Evolutionary conservation across 1,140 invertebrate genomes (phyloP).

Genomic region (Camponotus vicinus): DNA sequence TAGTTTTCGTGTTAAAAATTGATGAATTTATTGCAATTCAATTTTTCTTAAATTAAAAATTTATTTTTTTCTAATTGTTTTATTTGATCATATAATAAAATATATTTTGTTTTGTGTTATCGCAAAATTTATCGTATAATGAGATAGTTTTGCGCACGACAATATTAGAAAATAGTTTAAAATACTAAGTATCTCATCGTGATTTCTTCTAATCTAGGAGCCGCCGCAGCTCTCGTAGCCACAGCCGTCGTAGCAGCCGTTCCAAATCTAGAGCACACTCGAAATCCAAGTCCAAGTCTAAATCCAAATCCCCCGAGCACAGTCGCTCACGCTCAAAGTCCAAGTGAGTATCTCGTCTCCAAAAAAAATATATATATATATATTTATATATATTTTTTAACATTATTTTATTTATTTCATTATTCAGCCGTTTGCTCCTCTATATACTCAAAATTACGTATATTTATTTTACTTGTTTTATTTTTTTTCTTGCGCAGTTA

Average conservation of each 20-base stretch:
- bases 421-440: constrained; percentile 35
- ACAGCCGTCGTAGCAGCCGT: constrained; percentile 89
- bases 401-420: constrained; percentile 57
- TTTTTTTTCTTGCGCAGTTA: constrained; percentile 75
- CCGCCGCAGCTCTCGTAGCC: constrained; percentile 87
- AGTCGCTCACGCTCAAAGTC: constrained; percentile 88
- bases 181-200: not conserved
- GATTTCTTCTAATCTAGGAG: constrained; percentile 78
- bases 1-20: not conserved
- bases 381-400: constrained; percentile 7
- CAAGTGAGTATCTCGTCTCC: constrained; percentile 83
- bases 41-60: constrained; percentile 4
- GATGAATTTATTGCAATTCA: not conserved
- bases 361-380: not conserved
- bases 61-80: constrained; percentile 8
- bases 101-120: not conserved
- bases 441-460: constrained; percentile 19
- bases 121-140: constrained; percentile 14
- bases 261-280: constrained; percentile 90
- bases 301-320: constrained; percentile 89
- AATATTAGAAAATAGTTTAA: not conserved
- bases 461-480: constrained; percentile 50
- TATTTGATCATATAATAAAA: not conserved
- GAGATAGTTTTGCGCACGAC: not conserved
- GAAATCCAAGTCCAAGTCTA: constrained; percentile 90